phyloP scores from a whole-genome alignment of 2,113 vertebrate genomes.

The Microtus montanus region DNA sequence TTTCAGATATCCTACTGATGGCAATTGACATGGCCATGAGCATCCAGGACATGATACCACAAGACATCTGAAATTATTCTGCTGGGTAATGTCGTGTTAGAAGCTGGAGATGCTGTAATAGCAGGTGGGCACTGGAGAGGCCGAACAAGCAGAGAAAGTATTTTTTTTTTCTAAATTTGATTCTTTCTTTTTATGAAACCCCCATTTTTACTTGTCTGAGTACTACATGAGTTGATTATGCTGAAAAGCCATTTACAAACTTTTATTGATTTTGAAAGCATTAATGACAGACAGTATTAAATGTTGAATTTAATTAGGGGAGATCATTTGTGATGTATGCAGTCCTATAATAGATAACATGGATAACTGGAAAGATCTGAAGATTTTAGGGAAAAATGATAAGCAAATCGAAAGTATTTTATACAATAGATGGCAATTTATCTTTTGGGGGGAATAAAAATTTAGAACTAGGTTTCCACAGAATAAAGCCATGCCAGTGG shows the following conservation, averaged over 20 bases:
- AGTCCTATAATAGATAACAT: neutral
- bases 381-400: neutral
- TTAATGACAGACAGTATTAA: neutral
- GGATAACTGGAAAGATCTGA: neutral
- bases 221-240: neutral
- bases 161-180: neutral
- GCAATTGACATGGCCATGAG: neutral
- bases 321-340: neutral
- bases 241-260: neutral
- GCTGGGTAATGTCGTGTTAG: neutral
- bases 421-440: neutral
- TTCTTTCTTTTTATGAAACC: neutral
- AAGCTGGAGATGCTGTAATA: constrained; percentile 15
- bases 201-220: neutral
- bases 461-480: neutral
- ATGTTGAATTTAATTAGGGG: neutral
- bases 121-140: neutral
- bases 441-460: constrained; percentile 18
- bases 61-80: neutral
- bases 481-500: neutral
- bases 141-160: neutral
- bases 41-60: neutral
- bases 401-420: neutral
- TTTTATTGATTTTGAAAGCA: neutral
- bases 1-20: neutral